phyloP scores from a whole-genome alignment of 37 sponge, comb jelly and placozoan species.

The Agelas oroides region DNA sequence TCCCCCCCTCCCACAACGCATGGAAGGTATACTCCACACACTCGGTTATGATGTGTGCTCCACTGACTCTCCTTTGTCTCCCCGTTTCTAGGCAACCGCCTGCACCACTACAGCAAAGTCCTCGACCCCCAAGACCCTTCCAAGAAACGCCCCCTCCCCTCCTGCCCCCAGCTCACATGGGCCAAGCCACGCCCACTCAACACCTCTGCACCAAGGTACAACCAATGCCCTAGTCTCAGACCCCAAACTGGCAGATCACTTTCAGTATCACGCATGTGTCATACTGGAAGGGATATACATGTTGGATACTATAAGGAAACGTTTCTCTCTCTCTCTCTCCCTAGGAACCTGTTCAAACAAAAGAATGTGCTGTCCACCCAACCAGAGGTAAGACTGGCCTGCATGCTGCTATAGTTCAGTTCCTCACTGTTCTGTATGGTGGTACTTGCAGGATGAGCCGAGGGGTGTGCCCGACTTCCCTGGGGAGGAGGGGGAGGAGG shows the following conservation, averaged over 20 bases:
- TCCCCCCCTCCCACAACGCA: constrained; percentile 44
- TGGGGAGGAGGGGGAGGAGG: not conserved
- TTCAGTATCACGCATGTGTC: too few species aligned
- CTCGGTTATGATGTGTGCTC: too few species aligned
- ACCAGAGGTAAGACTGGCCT: not conserved
- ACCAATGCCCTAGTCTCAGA: too few species aligned
- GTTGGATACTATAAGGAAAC: too few species aligned
- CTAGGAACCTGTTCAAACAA: constrained; percentile 18
- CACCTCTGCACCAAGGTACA: constrained; percentile 16
- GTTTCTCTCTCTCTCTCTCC: not conserved
- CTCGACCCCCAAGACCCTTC: constrained; percentile 45
- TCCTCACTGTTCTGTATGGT: constrained; percentile 13
- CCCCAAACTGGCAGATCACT: too few species aligned
- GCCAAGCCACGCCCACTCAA: constrained; percentile 82
- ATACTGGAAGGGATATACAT: too few species aligned
- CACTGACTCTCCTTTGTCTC: too few species aligned
- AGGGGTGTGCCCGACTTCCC: not conserved
- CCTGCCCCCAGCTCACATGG: constrained; percentile 77
- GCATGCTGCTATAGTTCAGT: not conserved
- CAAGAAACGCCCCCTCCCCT: constrained; percentile 46
- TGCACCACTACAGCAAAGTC: constrained; percentile 80
- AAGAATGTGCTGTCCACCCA: constrained; percentile 3
- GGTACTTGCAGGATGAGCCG: not conserved
- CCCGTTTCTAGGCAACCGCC: constrained; percentile 75
- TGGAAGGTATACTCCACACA: constrained; percentile 79